Conservation (phyloP, 1,140 invertebrate species). For the Chlorops oryzae region DNA sequence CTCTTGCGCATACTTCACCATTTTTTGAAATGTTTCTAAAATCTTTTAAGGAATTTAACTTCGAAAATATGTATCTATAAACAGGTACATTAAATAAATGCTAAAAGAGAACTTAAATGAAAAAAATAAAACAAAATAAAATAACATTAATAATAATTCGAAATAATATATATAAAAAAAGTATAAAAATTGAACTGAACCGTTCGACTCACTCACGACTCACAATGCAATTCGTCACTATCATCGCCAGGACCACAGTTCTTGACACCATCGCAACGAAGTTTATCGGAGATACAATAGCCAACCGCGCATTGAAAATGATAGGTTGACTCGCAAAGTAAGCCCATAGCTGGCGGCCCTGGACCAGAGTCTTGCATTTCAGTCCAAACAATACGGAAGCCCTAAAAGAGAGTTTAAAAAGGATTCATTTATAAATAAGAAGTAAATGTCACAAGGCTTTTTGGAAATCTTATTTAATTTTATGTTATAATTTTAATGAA, state of each 20-base stretch:
- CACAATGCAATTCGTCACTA: constrained; percentile 78
- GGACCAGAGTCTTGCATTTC: constrained; percentile 60
- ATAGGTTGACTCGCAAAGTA: constrained; percentile 46
- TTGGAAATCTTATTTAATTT: background rate
- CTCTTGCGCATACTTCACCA: too few relatives aligned
- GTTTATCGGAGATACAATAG: constrained; percentile 72
- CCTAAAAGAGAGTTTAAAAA: constrained; percentile 48
- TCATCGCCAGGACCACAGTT: constrained; percentile 75
- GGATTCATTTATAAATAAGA: background rate
- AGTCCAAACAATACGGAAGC: constrained; percentile 85
- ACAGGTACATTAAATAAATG: too few relatives aligned
- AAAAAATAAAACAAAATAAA: constrained; percentile 14
- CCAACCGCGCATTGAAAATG: constrained; percentile 52
- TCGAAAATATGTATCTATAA: too few relatives aligned
- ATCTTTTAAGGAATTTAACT: too few relatives aligned
- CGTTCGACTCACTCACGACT: constrained; percentile 55
- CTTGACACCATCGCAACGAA: constrained; percentile 69
- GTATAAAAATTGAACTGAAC: constrained; percentile 48
- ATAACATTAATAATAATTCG: constrained; percentile 16
- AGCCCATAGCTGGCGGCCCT: constrained; percentile 41
- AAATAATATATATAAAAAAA: constrained; percentile 13
- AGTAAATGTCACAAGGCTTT: background rate
- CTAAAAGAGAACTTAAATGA: constrained; percentile 1
- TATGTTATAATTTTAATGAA: background rate
- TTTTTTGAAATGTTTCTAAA: too few relatives aligned